Conservation (phyloP, 2,113 vertebrate species). For the Tragelaphus scriptus region DNA sequence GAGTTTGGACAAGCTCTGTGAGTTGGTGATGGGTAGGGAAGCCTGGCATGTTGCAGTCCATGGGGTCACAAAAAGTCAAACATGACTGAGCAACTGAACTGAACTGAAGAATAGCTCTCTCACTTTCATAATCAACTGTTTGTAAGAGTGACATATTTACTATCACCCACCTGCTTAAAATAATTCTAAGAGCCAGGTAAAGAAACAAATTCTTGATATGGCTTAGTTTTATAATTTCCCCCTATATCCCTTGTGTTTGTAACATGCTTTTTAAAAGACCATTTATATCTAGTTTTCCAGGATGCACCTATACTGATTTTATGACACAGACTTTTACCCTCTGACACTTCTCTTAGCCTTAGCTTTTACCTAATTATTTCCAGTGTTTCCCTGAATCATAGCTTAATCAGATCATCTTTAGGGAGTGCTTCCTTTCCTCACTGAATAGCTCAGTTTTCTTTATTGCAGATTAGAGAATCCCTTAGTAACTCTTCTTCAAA, state of each 20-base stretch:
- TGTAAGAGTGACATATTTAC: neutral
- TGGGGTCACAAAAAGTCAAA: neutral
- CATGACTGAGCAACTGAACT: neutral
- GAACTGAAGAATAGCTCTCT: neutral
- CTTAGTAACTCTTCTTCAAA: neutral
- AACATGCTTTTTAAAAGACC: neutral
- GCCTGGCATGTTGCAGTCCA: neutral
- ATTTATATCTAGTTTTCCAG: neutral
- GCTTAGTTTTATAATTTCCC: neutral
- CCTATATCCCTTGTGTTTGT: fast-evolving
- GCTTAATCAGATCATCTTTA: neutral
- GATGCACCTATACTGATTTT: neutral
- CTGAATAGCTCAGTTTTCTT: neutral
- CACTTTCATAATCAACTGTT: neutral
- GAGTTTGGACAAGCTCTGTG: neutral
- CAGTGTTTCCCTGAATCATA: neutral
- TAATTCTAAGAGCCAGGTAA: neutral
- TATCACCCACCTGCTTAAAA: neutral
- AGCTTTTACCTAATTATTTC: neutral
- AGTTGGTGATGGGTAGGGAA: neutral
- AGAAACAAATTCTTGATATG: neutral
- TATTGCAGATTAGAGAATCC: neutral
- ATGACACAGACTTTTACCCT: neutral
- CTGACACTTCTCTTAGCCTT: neutral
- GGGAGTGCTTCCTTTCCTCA: neutral